Conservation (phyloP, 2,113 vertebrate genomes). For the Gorilla gorilla region DNA sequence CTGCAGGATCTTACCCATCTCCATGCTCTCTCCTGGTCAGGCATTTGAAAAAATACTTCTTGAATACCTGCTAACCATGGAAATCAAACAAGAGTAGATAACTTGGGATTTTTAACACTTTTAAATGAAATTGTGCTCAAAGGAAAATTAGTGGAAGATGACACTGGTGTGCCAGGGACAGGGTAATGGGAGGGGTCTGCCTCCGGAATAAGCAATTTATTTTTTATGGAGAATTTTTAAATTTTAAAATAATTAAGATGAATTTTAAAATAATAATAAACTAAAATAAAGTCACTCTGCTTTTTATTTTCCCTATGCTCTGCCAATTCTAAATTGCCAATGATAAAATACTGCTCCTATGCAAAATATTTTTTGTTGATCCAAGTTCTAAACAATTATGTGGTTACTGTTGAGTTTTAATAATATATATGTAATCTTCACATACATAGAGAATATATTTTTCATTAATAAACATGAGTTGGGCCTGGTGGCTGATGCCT, state of each 20-base stretch:
- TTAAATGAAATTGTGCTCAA: not conserved
- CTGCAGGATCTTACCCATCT: not conserved
- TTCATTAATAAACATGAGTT: not conserved
- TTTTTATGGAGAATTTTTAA: not conserved
- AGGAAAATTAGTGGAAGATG: not conserved
- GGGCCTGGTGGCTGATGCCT: no score
- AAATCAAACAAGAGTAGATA: not conserved
- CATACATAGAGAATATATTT: not conserved
- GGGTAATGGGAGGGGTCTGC: not conserved
- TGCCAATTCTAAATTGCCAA: not conserved
- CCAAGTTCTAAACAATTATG: not conserved
- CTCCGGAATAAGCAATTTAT: not conserved
- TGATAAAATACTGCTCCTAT: not conserved
- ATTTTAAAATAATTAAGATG: not conserved
- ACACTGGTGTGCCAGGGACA: not conserved
- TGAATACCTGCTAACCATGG: not conserved
- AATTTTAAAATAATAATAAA: conserved; percentile 1
- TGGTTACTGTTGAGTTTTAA: not conserved
- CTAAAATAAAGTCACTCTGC: not conserved
- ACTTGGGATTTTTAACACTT: not conserved
- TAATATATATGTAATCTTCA: not conserved
- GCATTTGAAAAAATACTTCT: not conserved
- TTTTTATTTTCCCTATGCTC: not conserved
- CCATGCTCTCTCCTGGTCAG: not conserved
- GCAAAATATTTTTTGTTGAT: not conserved